Evolutionary conservation across 1,140 invertebrate species (phyloP).

Genomic region (Triops cancriformis): DNA sequence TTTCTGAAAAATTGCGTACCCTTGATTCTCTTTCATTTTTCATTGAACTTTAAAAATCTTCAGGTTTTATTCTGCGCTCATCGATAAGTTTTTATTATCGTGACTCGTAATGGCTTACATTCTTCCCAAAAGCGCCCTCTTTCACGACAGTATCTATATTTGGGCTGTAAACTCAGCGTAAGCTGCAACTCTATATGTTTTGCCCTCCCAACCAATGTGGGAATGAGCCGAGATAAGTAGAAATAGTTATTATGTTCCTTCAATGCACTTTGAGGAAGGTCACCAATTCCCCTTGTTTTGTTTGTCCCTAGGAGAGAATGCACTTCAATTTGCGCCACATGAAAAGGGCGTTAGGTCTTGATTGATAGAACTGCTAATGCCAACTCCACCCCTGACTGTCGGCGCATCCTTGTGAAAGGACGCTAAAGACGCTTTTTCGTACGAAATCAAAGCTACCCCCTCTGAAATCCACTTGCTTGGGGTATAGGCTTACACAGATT

Average conservation of each 20-base stretch:
- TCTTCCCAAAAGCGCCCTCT: too few species aligned
- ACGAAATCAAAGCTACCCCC: neutral
- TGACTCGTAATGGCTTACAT: too few species aligned
- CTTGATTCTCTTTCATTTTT: too few species aligned
- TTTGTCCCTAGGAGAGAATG: neutral
- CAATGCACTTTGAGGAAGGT: neutral
- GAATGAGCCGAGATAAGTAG: neutral
- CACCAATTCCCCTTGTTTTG: neutral
- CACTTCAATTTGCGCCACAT: slow-evolving; percentile 5
- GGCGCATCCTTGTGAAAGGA: neutral
- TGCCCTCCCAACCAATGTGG: too few species aligned
- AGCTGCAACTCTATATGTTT: too few species aligned
- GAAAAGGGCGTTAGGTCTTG: slow-evolving; percentile 6
- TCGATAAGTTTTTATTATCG: too few species aligned
- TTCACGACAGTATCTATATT: too few species aligned
- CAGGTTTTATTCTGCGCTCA: too few species aligned
- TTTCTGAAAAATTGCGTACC: too few species aligned
- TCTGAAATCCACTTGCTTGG: neutral
- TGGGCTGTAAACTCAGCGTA: too few species aligned
- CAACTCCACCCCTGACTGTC: neutral
- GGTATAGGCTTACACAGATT: neutral
- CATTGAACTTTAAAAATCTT: too few species aligned
- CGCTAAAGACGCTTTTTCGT: neutral
- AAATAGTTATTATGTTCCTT: neutral
- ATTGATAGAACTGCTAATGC: slow-evolving; percentile 2